A percentile compares a stretch with the other conserved stretches of the same genome.
Conservation (phyloP, 1,140 invertebrate species). For the Chironomus striatipennis region DNA sequence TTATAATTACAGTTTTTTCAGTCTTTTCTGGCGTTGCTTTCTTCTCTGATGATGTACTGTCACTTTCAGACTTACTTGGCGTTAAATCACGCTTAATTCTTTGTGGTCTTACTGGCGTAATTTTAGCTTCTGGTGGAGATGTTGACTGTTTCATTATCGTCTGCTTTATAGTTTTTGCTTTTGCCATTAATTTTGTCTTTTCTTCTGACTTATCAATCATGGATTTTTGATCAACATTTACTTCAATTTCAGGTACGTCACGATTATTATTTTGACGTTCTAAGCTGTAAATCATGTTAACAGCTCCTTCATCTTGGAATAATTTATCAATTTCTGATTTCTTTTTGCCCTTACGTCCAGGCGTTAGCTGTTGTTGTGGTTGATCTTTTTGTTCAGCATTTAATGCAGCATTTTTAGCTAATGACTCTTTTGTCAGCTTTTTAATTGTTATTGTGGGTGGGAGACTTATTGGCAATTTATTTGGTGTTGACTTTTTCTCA, state of each 20-base stretch:
- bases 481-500: slow-evolving; percentile 25
- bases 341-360: slow-evolving; percentile 45
- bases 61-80: slow-evolving; percentile 42
- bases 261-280: slow-evolving; percentile 46
- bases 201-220: slow-evolving; percentile 36
- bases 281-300: slow-evolving; percentile 73
- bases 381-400: slow-evolving; percentile 16
- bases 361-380: slow-evolving; percentile 32
- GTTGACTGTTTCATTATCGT: slow-evolving; percentile 40
- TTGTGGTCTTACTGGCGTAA: slow-evolving; percentile 23
- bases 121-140: slow-evolving; percentile 29
- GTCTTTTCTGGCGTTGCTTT: slow-evolving; percentile 44
- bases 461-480: neutral
- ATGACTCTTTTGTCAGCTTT: neutral
- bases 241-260: slow-evolving; percentile 27
- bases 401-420: neutral
- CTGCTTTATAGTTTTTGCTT: slow-evolving; percentile 48
- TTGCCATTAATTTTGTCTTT: slow-evolving; percentile 42
- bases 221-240: slow-evolving; percentile 30
- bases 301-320: slow-evolving; percentile 74
- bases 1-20: slow-evolving; percentile 39
- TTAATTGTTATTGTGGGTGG: neutral
- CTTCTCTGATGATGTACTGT: slow-evolving; percentile 35
- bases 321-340: slow-evolving; percentile 64
- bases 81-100: slow-evolving; percentile 26